Conservation (phyloP, 2,113 vertebrate genomes). For the Nyctibius bracteatus region DNA sequence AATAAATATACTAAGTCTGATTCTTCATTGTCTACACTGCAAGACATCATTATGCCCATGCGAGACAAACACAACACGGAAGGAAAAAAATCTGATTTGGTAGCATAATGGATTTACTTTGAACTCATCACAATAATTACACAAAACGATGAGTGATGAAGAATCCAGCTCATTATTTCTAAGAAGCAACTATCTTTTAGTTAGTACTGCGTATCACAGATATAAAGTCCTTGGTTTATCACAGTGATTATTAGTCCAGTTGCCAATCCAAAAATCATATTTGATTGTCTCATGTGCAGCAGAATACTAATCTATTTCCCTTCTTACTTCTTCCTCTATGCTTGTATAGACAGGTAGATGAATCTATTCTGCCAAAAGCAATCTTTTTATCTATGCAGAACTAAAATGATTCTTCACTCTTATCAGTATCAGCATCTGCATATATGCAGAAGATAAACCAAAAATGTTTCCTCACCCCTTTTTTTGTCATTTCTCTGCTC, state of each 20-base stretch:
- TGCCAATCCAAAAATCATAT: constrained; percentile 10
- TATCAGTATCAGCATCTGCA: constrained; percentile 3
- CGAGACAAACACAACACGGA: not conserved
- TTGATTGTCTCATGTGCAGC: not conserved
- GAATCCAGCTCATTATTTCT: constrained; percentile 9
- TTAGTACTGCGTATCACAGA: not conserved
- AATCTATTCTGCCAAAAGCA: not conserved
- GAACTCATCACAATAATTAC: constrained; percentile 19
- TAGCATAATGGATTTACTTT: constrained; percentile 11
- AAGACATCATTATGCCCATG: not conserved
- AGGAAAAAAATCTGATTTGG: not conserved
- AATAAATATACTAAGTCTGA: not conserved
- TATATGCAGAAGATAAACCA: not conserved
- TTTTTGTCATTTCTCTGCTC: constrained; percentile 32
- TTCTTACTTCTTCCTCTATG: constrained; percentile 20
- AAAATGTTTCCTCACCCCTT: not conserved
- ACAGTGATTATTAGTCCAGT: not conserved
- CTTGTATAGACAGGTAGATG: constrained; percentile 26
- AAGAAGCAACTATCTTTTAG: constrained; percentile 18
- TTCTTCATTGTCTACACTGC: not conserved
- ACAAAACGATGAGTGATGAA: not conserved
- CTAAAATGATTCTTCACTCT: constrained; percentile 13
- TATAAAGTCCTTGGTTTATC: constrained; percentile 2
- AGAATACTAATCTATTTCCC: constrained; percentile 30
- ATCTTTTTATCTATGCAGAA: constrained; percentile 41